Conservation (phyloP, 2,113 vertebrate genomes). For the Mellivora capensis region DNA sequence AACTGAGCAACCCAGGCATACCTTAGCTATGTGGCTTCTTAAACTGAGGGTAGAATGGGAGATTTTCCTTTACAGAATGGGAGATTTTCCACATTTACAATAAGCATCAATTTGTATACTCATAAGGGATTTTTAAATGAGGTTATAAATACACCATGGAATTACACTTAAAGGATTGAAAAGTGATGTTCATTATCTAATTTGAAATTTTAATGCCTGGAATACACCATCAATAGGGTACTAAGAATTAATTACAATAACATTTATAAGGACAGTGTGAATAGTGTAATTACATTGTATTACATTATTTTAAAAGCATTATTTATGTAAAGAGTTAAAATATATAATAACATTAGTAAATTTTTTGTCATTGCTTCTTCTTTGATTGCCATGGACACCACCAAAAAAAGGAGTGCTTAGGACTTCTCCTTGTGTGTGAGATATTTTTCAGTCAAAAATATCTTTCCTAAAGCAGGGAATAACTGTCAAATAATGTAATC, state of each 20-base stretch:
- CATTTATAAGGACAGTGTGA: neutral
- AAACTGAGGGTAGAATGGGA: neutral
- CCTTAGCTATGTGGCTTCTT: neutral
- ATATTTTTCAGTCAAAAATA: neutral
- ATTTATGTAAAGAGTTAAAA: neutral
- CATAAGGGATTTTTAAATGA: neutral
- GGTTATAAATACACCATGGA: neutral
- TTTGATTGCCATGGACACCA: neutral
- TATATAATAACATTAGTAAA: neutral
- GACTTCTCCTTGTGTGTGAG: neutral
- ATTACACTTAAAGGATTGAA: neutral
- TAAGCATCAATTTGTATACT: neutral
- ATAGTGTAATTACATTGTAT: neutral
- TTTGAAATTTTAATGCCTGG: neutral
- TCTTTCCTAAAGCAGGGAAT: neutral
- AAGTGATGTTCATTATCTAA: neutral
- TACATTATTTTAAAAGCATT: neutral
- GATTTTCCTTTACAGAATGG: neutral
- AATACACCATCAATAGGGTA: neutral
- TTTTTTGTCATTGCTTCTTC: neutral
- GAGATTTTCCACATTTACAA: neutral
- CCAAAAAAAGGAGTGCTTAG: rapidly evolving
- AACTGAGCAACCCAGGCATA: neutral
- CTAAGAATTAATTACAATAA: neutral
- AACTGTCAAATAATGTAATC: neutral